Evolutionary conservation across 2,113 vertebrate genomes (phyloP), one percentile per base, ranked within the genome.

Genomic region (Eublepharis macularius): DNA sequence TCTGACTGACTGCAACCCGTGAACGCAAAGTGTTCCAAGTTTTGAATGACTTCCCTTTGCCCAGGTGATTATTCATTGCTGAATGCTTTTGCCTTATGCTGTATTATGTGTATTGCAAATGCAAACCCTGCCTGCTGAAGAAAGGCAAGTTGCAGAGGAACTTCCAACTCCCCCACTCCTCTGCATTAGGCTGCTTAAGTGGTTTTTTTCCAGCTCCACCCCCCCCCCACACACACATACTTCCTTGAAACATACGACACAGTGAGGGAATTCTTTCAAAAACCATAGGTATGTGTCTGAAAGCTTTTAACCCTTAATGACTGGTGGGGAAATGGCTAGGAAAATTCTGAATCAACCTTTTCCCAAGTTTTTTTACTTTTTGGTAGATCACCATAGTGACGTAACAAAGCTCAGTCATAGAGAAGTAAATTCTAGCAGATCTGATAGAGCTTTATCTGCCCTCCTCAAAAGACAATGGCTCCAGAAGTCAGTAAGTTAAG

Each of bases 11-110:
- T 57, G 26, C 49, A 85, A 76, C 39, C 63, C 21, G 12, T 54
- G 49, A 57, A 49, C 17, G 16, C 9, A 45, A 19, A 43, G 39
- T 10, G 39, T 45, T 72, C 16, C 21, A 43, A 43, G 41, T 39
- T 77, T 24, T 77, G 76, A 78, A 26, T 47, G 34, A 24, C n/a
- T 76, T 76, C 34, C 5, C 10, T 16, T 39, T 74, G 51, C 39
- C 75, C 43, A 70, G 29, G 29, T 57, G 8, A 80, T 85, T 85
- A 60, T 73, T 79, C 54, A 14, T 73, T 85, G 51, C n/a, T 74
- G 69, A 74, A 26, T 83, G 43, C 6, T 43, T 78, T 87, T 63
- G 65, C 29, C 7, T 63, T 34, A 24, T 83, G 66, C 43, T 45
- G 26, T 74, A 73, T 51, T 49, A 73, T 51, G 45, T 65, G 43